phyloP scores from a whole-genome alignment of 2,113 vertebrate species.

The Glaucidium brasilianum region DNA sequence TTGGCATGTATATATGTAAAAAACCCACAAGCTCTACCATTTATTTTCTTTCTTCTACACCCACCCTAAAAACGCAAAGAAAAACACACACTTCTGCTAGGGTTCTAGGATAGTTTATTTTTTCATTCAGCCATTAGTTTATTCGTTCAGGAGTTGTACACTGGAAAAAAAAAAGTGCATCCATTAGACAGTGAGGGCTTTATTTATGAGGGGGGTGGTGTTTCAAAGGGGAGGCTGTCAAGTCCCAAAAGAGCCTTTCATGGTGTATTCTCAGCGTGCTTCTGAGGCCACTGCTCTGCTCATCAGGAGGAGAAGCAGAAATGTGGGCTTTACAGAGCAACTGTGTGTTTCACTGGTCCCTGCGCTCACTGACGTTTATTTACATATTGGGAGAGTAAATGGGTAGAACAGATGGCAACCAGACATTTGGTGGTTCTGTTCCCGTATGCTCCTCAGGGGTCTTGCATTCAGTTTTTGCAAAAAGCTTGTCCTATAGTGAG shows the following conservation, averaged over 20 bases:
- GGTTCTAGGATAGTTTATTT: conserved; percentile 64
- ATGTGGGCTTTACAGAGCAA: conserved; percentile 75
- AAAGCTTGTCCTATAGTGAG: conserved; percentile 63
- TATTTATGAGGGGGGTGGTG: conserved; percentile 65
- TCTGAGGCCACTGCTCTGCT: conserved; percentile 70
- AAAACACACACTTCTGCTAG: conserved; percentile 58
- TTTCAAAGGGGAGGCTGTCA: conserved; percentile 66
- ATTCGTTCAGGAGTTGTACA: conserved; percentile 68
- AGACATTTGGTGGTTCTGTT: conserved; percentile 72
- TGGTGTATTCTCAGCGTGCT: conserved; percentile 68
- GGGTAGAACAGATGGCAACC: conserved; percentile 82
- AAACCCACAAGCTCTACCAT: conserved; percentile 43
- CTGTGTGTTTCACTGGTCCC: conserved; percentile 68
- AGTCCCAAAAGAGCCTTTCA: conserved; percentile 65
- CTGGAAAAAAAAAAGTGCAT: conserved; percentile 62
- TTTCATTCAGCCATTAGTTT: conserved; percentile 73
- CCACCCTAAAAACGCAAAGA: conserved; percentile 61
- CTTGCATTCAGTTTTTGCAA: conserved; percentile 71
- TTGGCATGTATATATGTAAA: conserved; percentile 16
- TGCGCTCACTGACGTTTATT: conserved; percentile 76
- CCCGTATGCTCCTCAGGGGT: conserved; percentile 69
- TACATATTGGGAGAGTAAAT: conserved; percentile 77
- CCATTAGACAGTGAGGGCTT: conserved; percentile 71
- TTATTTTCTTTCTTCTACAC: conserved; percentile 62
- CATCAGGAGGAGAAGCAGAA: conserved; percentile 74